A percentile compares a stretch with the other conserved stretches of the same genome.
Evolutionary conservation across 2,888 invertebrate species (phyloP).

Genomic region (Cabera pusaria): DNA sequence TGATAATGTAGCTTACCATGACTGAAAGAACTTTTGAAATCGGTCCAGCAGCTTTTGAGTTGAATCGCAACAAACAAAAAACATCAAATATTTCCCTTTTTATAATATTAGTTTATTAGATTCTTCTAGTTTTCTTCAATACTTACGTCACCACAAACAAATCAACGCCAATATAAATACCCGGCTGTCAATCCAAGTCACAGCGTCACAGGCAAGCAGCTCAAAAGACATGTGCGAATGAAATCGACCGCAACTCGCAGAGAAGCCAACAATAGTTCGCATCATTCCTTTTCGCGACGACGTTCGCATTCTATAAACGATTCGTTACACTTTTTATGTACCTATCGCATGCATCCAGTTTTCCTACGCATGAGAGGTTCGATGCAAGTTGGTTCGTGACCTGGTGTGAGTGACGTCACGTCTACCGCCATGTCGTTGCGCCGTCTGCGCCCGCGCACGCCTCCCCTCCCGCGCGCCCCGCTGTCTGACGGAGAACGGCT

Average conservation of each 20-base stretch:
- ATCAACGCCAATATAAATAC: slow-evolving; percentile 1
- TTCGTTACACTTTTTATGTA: slow-evolving; percentile 52
- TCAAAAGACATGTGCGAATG: slow-evolving; percentile 28
- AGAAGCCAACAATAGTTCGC: slow-evolving; percentile 20
- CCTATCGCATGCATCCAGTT: slow-evolving; percentile 64
- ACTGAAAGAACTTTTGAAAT: too few relatives aligned
- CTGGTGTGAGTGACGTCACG: slow-evolving; percentile 70
- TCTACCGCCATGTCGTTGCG: slow-evolving; percentile 61
- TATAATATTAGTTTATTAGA: too few relatives aligned
- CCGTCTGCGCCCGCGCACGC: slow-evolving; percentile 71
- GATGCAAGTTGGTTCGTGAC: slow-evolving; percentile 60
- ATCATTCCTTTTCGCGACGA: slow-evolving; percentile 42
- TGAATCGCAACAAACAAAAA: too few relatives aligned
- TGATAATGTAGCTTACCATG: too few relatives aligned
- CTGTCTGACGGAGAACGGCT: slow-evolving; percentile 76
- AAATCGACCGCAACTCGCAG: slow-evolving; percentile 16
- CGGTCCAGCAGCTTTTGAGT: too few relatives aligned
- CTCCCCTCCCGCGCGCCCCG: slow-evolving; percentile 59
- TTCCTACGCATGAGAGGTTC: slow-evolving; percentile 71
- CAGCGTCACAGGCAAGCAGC: slow-evolving; percentile 1
- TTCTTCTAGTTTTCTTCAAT: too few relatives aligned
- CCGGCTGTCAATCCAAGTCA: slow-evolving; percentile 7
- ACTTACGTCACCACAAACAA: slow-evolving; percentile 1
- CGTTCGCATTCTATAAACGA: slow-evolving; percentile 50
- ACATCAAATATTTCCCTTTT: too few relatives aligned